Evolutionary conservation across 2,797 vertebrate genomes (phyloP).

Genomic region (Eutrigla gurnardus): DNA sequence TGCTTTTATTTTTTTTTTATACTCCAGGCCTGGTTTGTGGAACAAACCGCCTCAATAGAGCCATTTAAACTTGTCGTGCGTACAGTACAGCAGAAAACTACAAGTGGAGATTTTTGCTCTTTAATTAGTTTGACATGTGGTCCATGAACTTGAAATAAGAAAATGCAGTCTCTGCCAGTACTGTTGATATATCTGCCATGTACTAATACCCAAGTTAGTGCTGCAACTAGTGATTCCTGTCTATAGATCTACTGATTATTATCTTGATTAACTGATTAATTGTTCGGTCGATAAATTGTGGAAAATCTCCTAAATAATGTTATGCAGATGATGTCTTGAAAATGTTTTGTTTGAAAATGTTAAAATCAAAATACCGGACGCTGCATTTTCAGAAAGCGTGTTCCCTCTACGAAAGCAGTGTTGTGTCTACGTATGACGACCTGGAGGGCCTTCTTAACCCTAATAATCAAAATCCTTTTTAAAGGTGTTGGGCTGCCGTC

Average conservation of each 20-base stretch:
- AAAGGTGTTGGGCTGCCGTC: slow-evolving; percentile 29
- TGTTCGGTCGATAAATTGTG: not conserved
- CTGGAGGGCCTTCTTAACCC: slow-evolving; percentile 36
- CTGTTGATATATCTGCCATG: not conserved
- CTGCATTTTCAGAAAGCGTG: not conserved
- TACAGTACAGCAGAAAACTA: not conserved
- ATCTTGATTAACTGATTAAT: not conserved
- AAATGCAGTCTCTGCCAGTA: not conserved
- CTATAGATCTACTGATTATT: not conserved
- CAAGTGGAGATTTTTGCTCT: not conserved
- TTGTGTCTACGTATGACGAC: slow-evolving; percentile 13
- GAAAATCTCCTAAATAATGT: not conserved
- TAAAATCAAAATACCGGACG: not conserved
- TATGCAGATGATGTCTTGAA: not conserved
- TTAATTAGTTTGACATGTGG: not conserved
- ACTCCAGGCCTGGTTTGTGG: slow-evolving; percentile 52
- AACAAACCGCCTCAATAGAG: slow-evolving; percentile 66
- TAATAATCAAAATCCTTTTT: slow-evolving; percentile 55
- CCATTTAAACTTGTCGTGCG: slow-evolving; percentile 40
- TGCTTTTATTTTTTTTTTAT: slow-evolving; percentile 64
- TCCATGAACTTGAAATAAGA: slow-evolving; percentile 1
- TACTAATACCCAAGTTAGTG: not conserved
- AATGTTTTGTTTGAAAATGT: not conserved
- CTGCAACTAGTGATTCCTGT: not conserved
- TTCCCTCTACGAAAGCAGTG: not conserved